Evolutionary conservation across 1,140 invertebrate genomes (phyloP).

Genomic region (Drosophila micromelanica): DNA sequence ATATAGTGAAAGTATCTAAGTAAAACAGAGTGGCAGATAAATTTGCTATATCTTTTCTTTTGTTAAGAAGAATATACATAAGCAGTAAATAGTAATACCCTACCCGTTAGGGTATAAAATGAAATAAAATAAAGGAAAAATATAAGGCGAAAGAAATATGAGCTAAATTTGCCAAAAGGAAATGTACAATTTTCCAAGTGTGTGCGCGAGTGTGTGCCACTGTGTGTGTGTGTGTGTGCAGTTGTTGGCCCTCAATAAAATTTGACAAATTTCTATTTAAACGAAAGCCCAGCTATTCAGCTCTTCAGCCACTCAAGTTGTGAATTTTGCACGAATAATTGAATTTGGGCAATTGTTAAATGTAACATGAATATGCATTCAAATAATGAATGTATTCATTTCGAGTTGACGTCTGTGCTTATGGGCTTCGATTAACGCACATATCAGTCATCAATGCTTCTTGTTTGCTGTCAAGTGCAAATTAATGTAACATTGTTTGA

Average conservation of each 20-base stretch:
- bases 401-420: constrained; percentile 1
- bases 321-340: neutral
- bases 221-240: constrained; percentile 5
- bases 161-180: constrained; percentile 72
- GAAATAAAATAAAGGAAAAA: neutral
- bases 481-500: neutral
- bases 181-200: constrained; percentile 61
- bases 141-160: constrained; percentile 34
- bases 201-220: neutral
- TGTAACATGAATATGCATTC: constrained; percentile 20
- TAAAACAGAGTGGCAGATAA: too few relatives aligned
- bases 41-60: too few relatives aligned
- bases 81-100: neutral
- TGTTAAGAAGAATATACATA: too few relatives aligned
- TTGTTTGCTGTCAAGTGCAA: neutral
- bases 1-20: too few relatives aligned
- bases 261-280: constrained; percentile 19
- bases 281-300: neutral
- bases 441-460: neutral
- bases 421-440: neutral
- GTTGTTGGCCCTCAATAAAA: neutral
- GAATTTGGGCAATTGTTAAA: constrained; percentile 1
- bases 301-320: neutral
- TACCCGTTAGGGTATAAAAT: neutral
- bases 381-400: constrained; percentile 21